Conservation (phyloP, 2,113 vertebrate species). For the Alouatta palliata region DNA sequence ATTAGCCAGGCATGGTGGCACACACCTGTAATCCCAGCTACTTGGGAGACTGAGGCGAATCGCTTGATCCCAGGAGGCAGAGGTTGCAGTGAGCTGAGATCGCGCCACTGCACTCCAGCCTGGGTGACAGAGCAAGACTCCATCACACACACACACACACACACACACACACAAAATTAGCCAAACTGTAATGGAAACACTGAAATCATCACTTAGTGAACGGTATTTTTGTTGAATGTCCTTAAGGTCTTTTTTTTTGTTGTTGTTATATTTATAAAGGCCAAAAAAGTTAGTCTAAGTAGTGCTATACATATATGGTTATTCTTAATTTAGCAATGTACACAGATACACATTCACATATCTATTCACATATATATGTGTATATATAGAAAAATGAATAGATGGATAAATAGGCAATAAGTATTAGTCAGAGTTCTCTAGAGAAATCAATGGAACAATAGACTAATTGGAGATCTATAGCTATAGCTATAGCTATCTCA, state of each 20-base stretch:
- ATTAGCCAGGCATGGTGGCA: too few species aligned
- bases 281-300: constrained; percentile 37
- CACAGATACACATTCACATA: neutral
- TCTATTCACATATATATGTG: accelerated
- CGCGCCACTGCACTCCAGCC: too few species aligned
- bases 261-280: neutral
- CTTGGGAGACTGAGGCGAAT: too few species aligned
- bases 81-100: too few species aligned
- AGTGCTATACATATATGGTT: neutral
- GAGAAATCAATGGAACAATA: neutral
- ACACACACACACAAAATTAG: neutral
- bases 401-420: neutral
- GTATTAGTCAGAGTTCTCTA: neutral
- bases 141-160: too few species aligned
- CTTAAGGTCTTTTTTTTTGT: constrained; percentile 1
- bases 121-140: too few species aligned
- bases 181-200: neutral
- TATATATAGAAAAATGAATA: neutral
- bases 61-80: too few species aligned
- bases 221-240: neutral
- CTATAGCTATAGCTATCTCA: neutral
- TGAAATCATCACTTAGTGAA: neutral
- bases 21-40: too few species aligned
- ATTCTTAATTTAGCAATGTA: neutral
- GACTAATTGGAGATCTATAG: neutral